phyloP scores from a whole-genome alignment of 2,797 vertebrate species.

The Syndactyla subalaris region DNA sequence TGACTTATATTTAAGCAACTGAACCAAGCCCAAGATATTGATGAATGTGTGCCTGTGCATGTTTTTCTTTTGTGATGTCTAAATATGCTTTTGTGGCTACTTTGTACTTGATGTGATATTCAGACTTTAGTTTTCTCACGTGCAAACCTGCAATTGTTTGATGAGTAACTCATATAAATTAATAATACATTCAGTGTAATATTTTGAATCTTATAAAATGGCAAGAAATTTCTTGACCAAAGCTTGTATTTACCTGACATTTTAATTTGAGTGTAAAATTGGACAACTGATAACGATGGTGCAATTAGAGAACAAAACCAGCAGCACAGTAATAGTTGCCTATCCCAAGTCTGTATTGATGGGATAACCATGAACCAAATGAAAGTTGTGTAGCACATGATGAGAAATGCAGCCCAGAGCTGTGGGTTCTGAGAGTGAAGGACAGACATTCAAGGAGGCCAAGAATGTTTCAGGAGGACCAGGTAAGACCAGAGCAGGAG shows the following conservation, averaged over 20 bases:
- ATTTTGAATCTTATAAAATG: not conserved
- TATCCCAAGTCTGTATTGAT: not conserved
- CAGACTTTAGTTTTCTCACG: not conserved
- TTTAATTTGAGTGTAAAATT: not conserved
- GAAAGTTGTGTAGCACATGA: not conserved
- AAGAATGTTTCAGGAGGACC: not conserved
- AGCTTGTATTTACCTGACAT: not conserved
- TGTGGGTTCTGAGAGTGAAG: not conserved
- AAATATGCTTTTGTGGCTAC: not conserved
- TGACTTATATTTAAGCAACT: not conserved
- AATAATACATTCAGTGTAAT: not conserved
- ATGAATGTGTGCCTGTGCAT: no score
- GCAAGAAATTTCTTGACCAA: not conserved
- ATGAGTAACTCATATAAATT: not conserved
- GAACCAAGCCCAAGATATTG: not conserved
- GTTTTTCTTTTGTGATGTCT: not conserved
- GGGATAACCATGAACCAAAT: accelerated
- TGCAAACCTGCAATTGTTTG: not conserved
- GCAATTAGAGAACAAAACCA: not conserved
- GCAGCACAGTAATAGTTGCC: not conserved
- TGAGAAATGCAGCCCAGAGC: not conserved
- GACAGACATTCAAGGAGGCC: not conserved
- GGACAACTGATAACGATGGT: not conserved
- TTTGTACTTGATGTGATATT: not conserved
- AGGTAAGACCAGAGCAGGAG: not conserved